Conservation (phyloP, 2,888 invertebrate species). For the Microplitis deprimator region DNA sequence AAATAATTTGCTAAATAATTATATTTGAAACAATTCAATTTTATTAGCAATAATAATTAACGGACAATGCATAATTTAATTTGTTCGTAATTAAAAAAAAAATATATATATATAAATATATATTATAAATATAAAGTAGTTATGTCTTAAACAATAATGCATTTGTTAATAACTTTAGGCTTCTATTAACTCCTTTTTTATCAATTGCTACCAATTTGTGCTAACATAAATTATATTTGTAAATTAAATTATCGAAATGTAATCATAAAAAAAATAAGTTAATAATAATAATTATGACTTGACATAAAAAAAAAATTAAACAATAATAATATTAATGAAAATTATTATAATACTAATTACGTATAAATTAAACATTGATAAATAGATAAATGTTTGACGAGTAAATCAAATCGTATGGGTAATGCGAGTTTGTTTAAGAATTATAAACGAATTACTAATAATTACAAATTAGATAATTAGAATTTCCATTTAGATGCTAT, state of each 20-base stretch:
- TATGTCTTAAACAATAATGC: neutral
- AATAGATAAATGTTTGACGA: neutral
- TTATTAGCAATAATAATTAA: neutral
- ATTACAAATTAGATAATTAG: conserved; percentile 19
- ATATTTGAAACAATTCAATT: neutral
- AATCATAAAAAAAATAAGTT: neutral
- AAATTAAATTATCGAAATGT: conserved; percentile 1
- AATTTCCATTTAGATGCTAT: conserved; percentile 19
- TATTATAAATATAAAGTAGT: conserved; percentile 1
- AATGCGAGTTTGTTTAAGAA: conserved; percentile 6
- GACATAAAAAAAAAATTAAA: neutral
- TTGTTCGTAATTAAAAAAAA: neutral
- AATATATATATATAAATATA: conserved; percentile 1
- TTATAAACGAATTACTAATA: conserved; percentile 8
- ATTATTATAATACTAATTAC: conserved; percentile 1
- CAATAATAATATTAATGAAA: neutral
- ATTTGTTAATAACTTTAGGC: conserved; percentile 20
- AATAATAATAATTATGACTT: neutral
- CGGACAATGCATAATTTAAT: neutral
- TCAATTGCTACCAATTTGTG: conserved; percentile 7
- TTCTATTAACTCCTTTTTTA: conserved; percentile 11
- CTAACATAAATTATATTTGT: conserved; percentile 11
- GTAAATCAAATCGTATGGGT: conserved; percentile 13
- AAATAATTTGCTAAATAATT: neutral
- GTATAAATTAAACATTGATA: conserved; percentile 12